Percentiles rank a stretch among this genome's conserved stretches.
phyloP scores from a whole-genome alignment of 2,888 invertebrate species.

The Oegoconia quadripuncta region DNA sequence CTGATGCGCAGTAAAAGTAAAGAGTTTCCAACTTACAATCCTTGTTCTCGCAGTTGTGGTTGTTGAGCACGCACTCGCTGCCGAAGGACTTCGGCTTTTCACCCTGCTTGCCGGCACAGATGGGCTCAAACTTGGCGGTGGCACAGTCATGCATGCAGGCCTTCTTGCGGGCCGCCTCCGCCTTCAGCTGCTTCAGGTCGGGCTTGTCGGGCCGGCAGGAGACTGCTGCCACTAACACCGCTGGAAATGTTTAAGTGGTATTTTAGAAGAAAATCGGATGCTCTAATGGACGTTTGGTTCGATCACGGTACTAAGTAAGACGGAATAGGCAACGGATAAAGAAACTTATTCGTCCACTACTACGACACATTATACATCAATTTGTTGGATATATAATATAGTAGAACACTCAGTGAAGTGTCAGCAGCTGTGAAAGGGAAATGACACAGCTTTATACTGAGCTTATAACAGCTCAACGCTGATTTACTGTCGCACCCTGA shows the following conservation, averaged over 20 bases:
- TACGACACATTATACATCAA: no score
- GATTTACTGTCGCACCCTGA: no score
- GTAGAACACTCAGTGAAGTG: no score
- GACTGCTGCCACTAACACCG: conserved; percentile 55
- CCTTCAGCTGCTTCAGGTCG: conserved; percentile 81
- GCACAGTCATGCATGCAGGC: conserved; percentile 78
- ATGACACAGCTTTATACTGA: no score
- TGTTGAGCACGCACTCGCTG: conserved; percentile 80
- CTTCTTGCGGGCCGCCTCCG: conserved; percentile 74
- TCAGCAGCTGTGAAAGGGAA: no score
- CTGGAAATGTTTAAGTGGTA: no score
- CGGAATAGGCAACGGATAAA: no score
- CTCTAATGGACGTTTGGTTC: neutral
- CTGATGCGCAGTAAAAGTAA: no score
- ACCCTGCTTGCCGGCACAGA: conserved; percentile 81
- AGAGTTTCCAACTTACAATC: conserved; percentile 71
- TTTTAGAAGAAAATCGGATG: neutral
- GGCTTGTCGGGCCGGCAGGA: conserved; percentile 77
- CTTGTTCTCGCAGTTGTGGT: conserved; percentile 83
- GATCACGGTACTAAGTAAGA: no score
- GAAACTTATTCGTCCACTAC: no score
- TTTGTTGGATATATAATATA: no score
- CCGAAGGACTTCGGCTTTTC: conserved; percentile 80
- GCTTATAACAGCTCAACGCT: no score
- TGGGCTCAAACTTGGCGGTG: conserved; percentile 69